phyloP scores from a whole-genome alignment of 2,888 invertebrate genomes.

The Vesta saturnalis region DNA sequence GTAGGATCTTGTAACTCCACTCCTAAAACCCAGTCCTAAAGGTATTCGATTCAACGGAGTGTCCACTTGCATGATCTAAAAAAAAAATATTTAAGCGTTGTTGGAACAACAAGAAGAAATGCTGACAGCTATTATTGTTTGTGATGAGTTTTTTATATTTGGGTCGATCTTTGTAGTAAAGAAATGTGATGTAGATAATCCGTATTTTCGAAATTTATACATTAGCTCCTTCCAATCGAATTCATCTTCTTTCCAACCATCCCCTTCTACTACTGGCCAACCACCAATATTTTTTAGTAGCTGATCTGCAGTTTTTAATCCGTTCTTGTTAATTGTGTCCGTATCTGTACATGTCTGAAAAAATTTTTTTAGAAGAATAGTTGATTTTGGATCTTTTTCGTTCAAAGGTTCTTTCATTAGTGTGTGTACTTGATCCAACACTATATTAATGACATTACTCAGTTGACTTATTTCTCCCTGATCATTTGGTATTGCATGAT shows the following conservation, averaged over 20 bases:
- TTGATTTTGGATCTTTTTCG: conserved; percentile 56
- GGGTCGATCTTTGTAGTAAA: not conserved
- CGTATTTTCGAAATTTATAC: conserved; percentile 52
- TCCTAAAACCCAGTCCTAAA: conserved; percentile 81
- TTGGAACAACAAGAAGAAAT: not conserved
- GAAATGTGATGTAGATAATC: conserved; percentile 31
- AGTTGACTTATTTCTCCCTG: not conserved
- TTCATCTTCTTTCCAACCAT: conserved; percentile 59
- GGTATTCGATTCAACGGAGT: conserved; percentile 87
- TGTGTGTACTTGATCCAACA: not conserved
- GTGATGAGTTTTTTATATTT: not conserved
- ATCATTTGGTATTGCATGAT: not conserved
- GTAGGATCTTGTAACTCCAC: too few relatives aligned
- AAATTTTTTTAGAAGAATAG: conserved; percentile 42
- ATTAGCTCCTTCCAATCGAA: conserved; percentile 56
- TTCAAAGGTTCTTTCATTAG: conserved; percentile 38
- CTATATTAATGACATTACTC: not conserved
- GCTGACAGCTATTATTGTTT: not conserved
- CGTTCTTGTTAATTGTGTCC: conserved; percentile 50
- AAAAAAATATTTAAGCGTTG: conserved; percentile 19
- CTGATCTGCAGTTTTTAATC: conserved; percentile 52
- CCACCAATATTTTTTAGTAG: conserved; percentile 65
- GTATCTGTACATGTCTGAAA: conserved; percentile 56
- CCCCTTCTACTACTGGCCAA: conserved; percentile 66
- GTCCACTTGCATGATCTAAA: conserved; percentile 86